Evolutionary conservation across 2,888 invertebrate genomes (phyloP), one percentile per base, ranked within the genome.

Genomic region (Drosophila nigritarsus): DNA sequence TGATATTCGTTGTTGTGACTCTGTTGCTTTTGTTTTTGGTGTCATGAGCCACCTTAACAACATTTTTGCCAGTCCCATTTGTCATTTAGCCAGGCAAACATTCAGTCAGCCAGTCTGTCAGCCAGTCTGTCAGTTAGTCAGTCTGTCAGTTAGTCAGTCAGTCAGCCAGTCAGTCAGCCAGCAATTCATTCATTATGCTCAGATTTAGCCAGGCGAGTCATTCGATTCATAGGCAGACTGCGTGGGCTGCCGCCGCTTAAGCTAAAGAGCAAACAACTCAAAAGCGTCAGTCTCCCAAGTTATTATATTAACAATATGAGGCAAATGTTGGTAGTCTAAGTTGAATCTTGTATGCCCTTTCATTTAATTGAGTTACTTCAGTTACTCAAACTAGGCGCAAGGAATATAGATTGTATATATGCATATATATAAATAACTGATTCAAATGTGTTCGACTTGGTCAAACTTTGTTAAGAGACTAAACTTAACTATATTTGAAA

Each of bases 11-110:
- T 45, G 45, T 45, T 45, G 45, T 45, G 45, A 24, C 45, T 45
- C 8, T 24, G 45, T 45, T 45, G 45, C 45, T 20, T 15, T 45
- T 45, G 45, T 45, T 45, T 45, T 74, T 74, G 75, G 85, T 90
- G 90, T 90, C 87, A 87, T 87, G 90, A 89, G 89, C 90, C 90
- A 90, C 87, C 87, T 90, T 89, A 90, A 87, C 87, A 90, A 74
- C 90, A 87, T 90, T 89, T 89, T 83, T 80, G 87, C 80, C 90
- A 87, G 90, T 81, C 86, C 86, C 83, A 83, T 83, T 85, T 82
- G 85, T 85, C 82, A 82, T 82, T 82, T 82, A 84, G 73, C 77
- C 75, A 86, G 73, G 64, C 63, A 76, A 61, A 49, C 56, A 73
- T 42, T 53, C 62, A 51, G 48, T 24, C 65, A 55, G 38, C 6